A percentile compares a stretch with the other conserved stretches of the same genome.
These are phyloP conservation scores for Rhea pennata DNA, from an alignment of 2,113 vertebrate species.

Conservation along the genomic window DNA sequence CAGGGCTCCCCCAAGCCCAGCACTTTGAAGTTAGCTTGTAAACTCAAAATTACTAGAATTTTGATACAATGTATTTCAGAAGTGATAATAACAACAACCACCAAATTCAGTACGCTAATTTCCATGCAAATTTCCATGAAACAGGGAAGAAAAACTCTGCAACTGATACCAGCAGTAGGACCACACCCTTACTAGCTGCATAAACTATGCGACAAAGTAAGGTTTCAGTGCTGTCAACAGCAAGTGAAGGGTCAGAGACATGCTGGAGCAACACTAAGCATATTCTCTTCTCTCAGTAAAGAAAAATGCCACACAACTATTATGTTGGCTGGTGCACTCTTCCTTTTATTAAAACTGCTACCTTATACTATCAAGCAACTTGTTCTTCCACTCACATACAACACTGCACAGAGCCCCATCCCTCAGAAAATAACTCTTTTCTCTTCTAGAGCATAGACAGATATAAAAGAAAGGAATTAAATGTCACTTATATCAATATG, in stretches of 20 bases:
- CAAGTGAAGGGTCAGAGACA: too few relatives aligned
- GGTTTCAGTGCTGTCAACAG: too few relatives aligned
- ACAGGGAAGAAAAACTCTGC: too few relatives aligned
- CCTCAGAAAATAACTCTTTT: neutral
- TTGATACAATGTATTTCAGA: too few relatives aligned
- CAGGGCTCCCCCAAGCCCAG: neutral
- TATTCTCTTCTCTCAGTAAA: too few relatives aligned
- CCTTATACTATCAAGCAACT: neutral
- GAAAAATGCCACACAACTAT: neutral
- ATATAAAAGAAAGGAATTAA: neutral
- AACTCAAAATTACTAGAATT: neutral
- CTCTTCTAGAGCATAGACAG: neutral
- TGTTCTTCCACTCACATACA: neutral
- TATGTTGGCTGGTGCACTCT: neutral
- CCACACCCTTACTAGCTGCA: too few relatives aligned
- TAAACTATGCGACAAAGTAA: too few relatives aligned
- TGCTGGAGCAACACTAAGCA: too few relatives aligned
- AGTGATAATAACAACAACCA: too few relatives aligned
- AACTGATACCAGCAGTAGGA: too few relatives aligned
- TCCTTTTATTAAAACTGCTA: neutral
- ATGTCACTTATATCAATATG: neutral
- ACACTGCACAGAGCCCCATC: neutral
- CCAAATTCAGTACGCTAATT: too few relatives aligned
- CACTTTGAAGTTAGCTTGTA: neutral
- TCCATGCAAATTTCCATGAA: too few relatives aligned